A percentile compares a stretch with the other conserved stretches of the same genome.
These are phyloP conservation scores for Centropus bengalensis DNA, from an alignment of 2,113 vertebrate genomes.

Conservation along the genomic window DNA sequence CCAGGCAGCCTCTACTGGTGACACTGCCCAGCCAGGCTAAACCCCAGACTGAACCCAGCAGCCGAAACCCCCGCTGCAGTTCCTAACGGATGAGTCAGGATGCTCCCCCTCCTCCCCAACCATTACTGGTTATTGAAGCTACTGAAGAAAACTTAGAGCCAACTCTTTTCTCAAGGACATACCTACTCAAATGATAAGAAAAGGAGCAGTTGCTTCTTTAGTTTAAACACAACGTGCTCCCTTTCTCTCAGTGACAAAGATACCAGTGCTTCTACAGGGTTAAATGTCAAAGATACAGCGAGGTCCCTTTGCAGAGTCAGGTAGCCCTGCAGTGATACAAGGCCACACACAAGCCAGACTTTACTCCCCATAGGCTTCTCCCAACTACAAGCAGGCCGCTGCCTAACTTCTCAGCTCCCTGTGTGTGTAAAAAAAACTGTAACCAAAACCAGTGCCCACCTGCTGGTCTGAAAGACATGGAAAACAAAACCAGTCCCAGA, in stretches of 20 bases:
- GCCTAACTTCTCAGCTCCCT: neutral
- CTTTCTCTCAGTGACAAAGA: neutral
- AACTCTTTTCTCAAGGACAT: neutral
- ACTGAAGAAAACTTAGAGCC: neutral
- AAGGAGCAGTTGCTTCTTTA: neutral
- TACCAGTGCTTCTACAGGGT: neutral
- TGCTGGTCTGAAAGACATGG: neutral
- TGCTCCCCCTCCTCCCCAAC: neutral
- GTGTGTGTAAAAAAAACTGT: neutral
- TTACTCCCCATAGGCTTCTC: neutral
- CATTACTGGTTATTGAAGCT: neutral
- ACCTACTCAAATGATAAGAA: neutral
- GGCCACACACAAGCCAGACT: neutral
- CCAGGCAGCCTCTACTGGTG: neutral
- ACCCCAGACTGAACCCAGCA: neutral
- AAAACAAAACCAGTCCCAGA: neutral
- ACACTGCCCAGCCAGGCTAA: neutral
- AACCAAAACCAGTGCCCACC: neutral
- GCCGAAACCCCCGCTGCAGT: neutral
- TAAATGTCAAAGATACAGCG: accelerated
- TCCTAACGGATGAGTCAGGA: neutral
- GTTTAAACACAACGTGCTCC: neutral
- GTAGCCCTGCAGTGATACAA: neutral
- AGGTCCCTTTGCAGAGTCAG: neutral
- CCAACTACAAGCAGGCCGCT: no score